Conservation (phyloP, 1,140 invertebrate genomes). For the Drosophila obscura region DNA sequence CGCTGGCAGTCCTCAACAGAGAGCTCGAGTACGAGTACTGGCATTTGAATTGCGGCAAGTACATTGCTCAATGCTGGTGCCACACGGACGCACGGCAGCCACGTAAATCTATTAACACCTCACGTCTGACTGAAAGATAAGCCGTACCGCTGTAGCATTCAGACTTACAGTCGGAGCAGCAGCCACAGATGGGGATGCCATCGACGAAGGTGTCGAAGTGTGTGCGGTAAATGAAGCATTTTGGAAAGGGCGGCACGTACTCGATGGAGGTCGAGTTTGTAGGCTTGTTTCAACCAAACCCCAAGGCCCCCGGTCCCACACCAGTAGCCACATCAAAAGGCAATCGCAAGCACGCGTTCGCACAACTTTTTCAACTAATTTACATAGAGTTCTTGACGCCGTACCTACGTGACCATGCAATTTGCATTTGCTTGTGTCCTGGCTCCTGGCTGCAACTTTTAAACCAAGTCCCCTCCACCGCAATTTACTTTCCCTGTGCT, state of each 20-base stretch:
- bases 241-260: slow-evolving; percentile 70
- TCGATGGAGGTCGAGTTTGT: slow-evolving; percentile 18
- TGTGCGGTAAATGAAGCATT: slow-evolving; percentile 71
- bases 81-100: slow-evolving; percentile 39
- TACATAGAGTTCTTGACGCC: slow-evolving; percentile 54
- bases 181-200: slow-evolving; percentile 29
- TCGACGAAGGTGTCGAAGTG: slow-evolving; percentile 51
- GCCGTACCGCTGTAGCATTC: slow-evolving; percentile 7
- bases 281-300: not conserved
- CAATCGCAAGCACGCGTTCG: slow-evolving; percentile 59
- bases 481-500: slow-evolving; percentile 3
- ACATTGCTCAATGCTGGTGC: slow-evolving; percentile 44
- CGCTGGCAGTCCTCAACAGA: slow-evolving; percentile 4
- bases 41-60: slow-evolving; percentile 41
- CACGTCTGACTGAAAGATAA: slow-evolving; percentile 48
- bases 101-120: slow-evolving; percentile 82
- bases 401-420: slow-evolving; percentile 69
- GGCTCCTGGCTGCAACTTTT: slow-evolving; percentile 36
- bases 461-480: slow-evolving; percentile 8
- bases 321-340: slow-evolving; percentile 71
- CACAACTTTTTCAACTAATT: slow-evolving; percentile 70
- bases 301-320: not conserved
- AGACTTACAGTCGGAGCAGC: slow-evolving; percentile 1
- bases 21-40: slow-evolving; percentile 7
- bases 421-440: slow-evolving; percentile 38